phyloP scores from a whole-genome alignment of 2,113 vertebrate species.

The Craseonycteris thonglongyai region DNA sequence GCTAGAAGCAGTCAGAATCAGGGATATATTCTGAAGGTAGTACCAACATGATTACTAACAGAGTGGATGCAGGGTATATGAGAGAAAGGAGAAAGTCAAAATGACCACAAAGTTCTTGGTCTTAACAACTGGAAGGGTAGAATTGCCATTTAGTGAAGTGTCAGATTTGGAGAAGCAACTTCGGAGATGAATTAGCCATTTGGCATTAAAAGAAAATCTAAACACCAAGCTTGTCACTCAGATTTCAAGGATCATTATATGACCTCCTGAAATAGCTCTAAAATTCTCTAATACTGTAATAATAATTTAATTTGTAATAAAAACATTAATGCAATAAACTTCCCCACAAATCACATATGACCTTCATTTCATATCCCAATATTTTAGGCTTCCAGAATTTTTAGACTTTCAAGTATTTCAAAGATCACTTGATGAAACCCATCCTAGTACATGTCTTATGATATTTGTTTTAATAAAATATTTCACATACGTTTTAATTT shows the following conservation, averaged over 20 bases:
- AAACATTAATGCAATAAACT: not conserved
- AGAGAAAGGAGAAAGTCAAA: not conserved
- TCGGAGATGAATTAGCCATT: not conserved
- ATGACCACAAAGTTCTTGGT: not conserved
- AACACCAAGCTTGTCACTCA: not conserved
- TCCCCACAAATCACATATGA: not conserved
- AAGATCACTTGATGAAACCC: not conserved
- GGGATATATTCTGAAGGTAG: not conserved
- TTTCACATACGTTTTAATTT: not conserved
- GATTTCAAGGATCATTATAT: not conserved
- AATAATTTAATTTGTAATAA: not conserved
- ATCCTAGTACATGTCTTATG: not conserved
- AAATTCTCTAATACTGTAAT: not conserved
- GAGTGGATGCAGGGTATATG: not conserved
- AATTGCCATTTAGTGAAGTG: not conserved
- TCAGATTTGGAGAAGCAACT: not conserved
- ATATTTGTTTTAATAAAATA: not conserved
- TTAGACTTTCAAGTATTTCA: not conserved
- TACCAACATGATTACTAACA: not conserved
- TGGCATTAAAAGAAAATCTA: not conserved
- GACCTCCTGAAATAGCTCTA: not conserved
- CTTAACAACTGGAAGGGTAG: not conserved
- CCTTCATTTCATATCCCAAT: not conserved
- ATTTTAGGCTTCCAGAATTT: not conserved
- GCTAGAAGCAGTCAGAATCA: not conserved